Base-by-base conservation (phyloP, 1,140 invertebrate genomes). In the Zaprionus capensis region DNA sequence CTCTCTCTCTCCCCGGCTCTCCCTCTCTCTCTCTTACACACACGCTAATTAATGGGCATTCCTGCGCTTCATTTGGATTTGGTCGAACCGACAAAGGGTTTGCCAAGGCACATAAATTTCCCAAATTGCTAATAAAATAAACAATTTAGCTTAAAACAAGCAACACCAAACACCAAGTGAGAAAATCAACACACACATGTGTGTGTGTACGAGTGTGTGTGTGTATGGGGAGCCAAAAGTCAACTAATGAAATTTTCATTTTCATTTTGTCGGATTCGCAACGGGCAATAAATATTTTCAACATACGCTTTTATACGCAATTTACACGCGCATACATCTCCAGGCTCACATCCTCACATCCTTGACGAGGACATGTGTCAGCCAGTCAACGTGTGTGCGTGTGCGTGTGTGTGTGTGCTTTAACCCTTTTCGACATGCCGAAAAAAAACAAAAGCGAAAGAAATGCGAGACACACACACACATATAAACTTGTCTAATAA, bases 211-310 rank as follows among this genome's bases (percentile, higher is more conserved):
- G 61, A 17, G 38, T 46, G 49, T 26, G 57, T 34, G 31, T 6
- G 44, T 51, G 56, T 24, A 12, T 24, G 46, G 11, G 9, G 11
- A 12, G 20, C 53, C 57, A 59, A 59, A 80, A 79, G 78, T 78
- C 68, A 82, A 91, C 91, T 88, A 91, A 91, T 91, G 88, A 91
- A 91, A 91, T 76, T 91, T 91, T 84, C 82, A 87, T 91, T 91
- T 83, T 91, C 86, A 91, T 91, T 91, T 91, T 87, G 87, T 87
- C 81, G 83, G 88, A 91, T 91, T 91, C 90, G 88, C 74, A 91
- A 91, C 88, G 88, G 84, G 88, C 70, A 88, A 91, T 91, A 91
- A 91, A 91, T 91, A 91, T 91, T 91, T 91, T 79, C 84, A 91
- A 87, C 88, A 88, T 87, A 91, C 83, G 88, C 84, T 88, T 88